Base-by-base conservation (phyloP, 2,113 vertebrate species). In the Leiothrix lutea region DNA sequence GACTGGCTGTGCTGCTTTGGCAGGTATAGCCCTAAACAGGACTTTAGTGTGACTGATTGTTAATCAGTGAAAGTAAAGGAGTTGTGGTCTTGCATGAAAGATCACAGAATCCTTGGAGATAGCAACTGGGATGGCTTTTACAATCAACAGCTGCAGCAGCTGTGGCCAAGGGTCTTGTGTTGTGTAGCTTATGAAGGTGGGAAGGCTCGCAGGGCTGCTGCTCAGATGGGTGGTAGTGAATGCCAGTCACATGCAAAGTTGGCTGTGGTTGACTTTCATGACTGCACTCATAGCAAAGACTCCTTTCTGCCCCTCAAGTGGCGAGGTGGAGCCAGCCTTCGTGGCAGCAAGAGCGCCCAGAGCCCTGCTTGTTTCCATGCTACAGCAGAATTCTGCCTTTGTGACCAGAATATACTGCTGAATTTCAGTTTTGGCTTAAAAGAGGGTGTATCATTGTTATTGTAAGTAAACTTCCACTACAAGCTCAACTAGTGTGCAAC, bases 321-420 rank as follows among this genome's bases (percentile, higher is more conserved):
- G n/a, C 3, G 5, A 51, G 26, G 7, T 24, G 51, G 44, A 62
- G 56, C 38, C 35, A 53, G 25, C 28, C 9, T 42, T 13, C 0
- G 0, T 35, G 29, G 60, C 2, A 12, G n/a, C 0, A 0, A 61
- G 50, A 91, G 51, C 12, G 31, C 20, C 51, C 28, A 33, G 6
- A 7, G 21, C 24, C 15, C 51, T 82, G n/a, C 19, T 64, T 16
- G 6, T 64, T 64, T 88, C 47, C 26, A 8, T 1, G 3, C 13
- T 0, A 3, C 19, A 44, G 42, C 29, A 64, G 56, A 62, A 57
- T 78, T 78, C 2, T 3, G 14, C 40, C 48, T 42, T 48, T 47
- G 25, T 56, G 48, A 88, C 42, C 47, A 71, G 79, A 84, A 64
- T 24, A 51, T 14, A 8, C 14, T 1, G 2, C 17, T 57, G 47